phyloP scores from a whole-genome alignment of 2,888 invertebrate genomes.

The Tachina fera region DNA sequence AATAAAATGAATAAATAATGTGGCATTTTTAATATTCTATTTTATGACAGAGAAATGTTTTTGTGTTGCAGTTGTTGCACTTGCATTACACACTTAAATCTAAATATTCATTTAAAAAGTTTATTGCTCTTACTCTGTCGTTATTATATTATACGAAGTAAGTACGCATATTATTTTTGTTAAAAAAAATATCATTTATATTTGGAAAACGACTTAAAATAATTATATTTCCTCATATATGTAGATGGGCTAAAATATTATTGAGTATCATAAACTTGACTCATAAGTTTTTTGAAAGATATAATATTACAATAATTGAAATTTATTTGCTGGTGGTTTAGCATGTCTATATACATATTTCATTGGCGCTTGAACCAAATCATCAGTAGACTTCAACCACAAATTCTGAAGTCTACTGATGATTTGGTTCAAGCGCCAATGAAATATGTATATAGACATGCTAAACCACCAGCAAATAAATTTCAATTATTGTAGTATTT shows the following conservation, averaged over 20 bases:
- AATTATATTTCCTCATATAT: not conserved
- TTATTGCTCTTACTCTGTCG: slow-evolving; percentile 57
- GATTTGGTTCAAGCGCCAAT: no score
- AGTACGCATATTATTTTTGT: not conserved
- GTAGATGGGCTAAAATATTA: not conserved
- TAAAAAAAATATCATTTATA: not conserved
- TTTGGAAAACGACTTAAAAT: not conserved
- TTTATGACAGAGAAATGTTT: slow-evolving; percentile 10
- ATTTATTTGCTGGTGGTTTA: no score
- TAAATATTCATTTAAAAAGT: slow-evolving; percentile 52
- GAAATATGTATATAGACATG: no score
- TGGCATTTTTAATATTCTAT: slow-evolving; percentile 48
- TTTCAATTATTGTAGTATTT: no score
- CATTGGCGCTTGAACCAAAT: no score
- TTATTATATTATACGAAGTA: slow-evolving; percentile 1
- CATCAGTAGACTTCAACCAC: no score
- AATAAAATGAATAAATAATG: slow-evolving; percentile 56
- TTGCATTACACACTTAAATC: slow-evolving; percentile 34
- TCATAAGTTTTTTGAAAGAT: no score
- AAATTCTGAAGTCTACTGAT: no score
- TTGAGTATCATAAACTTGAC: no score
- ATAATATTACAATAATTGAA: no score
- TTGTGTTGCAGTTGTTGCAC: slow-evolving; percentile 29
- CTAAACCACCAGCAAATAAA: no score
- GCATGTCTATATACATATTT: no score